Percentiles rank a stretch among this genome's conserved stretches.
phyloP scores from a whole-genome alignment of 2,113 vertebrate species.

The Bostrychus sinensis region DNA sequence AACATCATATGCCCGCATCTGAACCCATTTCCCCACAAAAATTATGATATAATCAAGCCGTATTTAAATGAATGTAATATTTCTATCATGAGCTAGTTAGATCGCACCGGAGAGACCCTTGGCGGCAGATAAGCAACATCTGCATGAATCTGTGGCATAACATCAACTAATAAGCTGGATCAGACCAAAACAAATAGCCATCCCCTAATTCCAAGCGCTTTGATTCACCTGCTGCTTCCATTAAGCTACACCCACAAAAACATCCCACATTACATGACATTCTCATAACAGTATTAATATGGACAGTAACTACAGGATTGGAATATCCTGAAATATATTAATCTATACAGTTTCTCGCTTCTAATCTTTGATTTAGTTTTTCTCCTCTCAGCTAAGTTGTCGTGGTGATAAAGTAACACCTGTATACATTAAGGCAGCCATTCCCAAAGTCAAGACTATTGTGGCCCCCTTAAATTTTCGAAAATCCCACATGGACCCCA shows the following conservation, averaged over 20 bases:
- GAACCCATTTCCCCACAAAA: constrained; percentile 35
- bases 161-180: constrained; percentile 47
- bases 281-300: neutral
- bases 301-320: neutral
- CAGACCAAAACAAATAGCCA: constrained; percentile 44
- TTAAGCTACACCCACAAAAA: constrained; percentile 13
- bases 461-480: no score
- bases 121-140: constrained; percentile 40
- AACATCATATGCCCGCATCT: constrained; percentile 30
- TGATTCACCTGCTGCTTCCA: constrained; percentile 35
- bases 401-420: no score
- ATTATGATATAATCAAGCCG: constrained; percentile 38
- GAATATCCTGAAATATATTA: neutral
- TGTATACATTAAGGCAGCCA: no score
- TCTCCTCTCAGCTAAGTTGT: neutral
- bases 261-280: neutral
- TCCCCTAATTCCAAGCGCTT: constrained; percentile 24
- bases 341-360: neutral
- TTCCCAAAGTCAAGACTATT: no score
- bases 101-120: constrained; percentile 29
- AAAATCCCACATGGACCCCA: no score
- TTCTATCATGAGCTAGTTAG: constrained; percentile 22
- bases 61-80: constrained; percentile 36
- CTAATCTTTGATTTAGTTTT: neutral
- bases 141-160: constrained; percentile 49